These are phyloP conservation scores for Chloroclysta siterata DNA, from an alignment of 2,888 invertebrate genomes.

Conservation along the genomic window DNA sequence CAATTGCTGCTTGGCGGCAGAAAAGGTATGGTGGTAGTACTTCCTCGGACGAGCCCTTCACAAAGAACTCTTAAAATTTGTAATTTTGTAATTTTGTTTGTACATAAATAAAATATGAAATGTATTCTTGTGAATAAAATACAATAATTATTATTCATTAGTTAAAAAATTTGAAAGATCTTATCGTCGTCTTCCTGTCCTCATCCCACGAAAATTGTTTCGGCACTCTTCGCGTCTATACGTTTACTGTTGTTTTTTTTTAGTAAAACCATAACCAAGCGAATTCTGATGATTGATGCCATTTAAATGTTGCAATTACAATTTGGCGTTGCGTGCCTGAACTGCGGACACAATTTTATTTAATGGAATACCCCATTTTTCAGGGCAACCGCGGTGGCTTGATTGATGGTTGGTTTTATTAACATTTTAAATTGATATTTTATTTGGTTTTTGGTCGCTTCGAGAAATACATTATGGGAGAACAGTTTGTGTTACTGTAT, in stretches of 20 bases:
- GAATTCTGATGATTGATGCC: slow-evolving; percentile 66
- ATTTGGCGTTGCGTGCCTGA: slow-evolving; percentile 58
- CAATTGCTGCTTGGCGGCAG: too few relatives aligned
- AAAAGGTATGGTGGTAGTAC: too few relatives aligned
- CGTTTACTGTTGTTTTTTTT: neutral
- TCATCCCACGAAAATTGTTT: too few relatives aligned
- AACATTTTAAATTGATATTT: slow-evolving; percentile 48
- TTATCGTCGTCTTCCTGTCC: too few relatives aligned
- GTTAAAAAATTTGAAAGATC: too few relatives aligned
- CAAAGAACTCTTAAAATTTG: too few relatives aligned
- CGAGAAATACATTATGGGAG: neutral
- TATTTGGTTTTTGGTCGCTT: neutral
- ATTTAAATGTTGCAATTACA: slow-evolving; percentile 71
- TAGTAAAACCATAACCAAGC: slow-evolving; percentile 25
- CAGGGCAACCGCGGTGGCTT: slow-evolving; percentile 57
- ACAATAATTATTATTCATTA: too few relatives aligned
- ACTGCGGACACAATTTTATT: slow-evolving; percentile 55
- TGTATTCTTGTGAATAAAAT: too few relatives aligned
- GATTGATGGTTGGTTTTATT: slow-evolving; percentile 76
- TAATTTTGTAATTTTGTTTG: too few relatives aligned
- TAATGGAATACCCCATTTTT: slow-evolving; percentile 71
- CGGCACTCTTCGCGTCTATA: neutral
- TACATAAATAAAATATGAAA: too few relatives aligned
- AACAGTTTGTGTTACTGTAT: neutral
- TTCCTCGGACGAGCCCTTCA: too few relatives aligned